Base-by-base conservation (phyloP, 2,888 invertebrate species). In the Cheilosia variabilis region DNA sequence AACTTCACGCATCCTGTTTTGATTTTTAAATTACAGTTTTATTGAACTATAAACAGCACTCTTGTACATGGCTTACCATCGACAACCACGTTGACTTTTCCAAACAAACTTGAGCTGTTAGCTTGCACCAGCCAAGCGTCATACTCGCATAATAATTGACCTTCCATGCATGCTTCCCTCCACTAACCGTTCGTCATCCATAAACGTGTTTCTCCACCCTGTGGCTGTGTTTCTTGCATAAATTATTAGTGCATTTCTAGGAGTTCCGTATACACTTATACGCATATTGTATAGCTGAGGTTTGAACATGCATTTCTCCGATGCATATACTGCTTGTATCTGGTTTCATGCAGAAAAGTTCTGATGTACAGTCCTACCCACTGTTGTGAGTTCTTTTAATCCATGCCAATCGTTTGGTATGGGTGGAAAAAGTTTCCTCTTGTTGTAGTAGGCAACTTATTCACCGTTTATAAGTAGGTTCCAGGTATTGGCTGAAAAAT, bases 151-250 rank as follows among this genome's bases (percentile, higher is more conserved):
- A 47, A 63, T 47, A 65, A 37, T 52, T 63, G 62, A 63, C 62
- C 62, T 47, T 63, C 60, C 24, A 43, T 45, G 52, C 47, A 27
- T 52, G n/a, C 19, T 63, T 22, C 52, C 65, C 52, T 19, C 13
- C 7, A 65, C 65, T 65, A 50, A 52, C 65, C 65, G 19, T 65
- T 65, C 65, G 37, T 52, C 55, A 60, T 37, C 41, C 34, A 43
- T n/a, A 63, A 73, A 73, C 73, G 31, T 73, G 73, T 73, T 73
- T 73, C 43, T 55, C 37, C 63, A 57, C 63, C 69, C 63, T 27
- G 45, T 37, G 34, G 45, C 57, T 27, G 52, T 2, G 45, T 43
- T 52, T 24, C 22, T 24, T 63, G 53, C 31, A 43, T 62, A 62
- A 43, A 72, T 50, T 19, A 5, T 37, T 27, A 63, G 62, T 72